Evolutionary conservation across 1,140 invertebrate genomes (phyloP), one percentile per base, ranked within the genome.

Genomic region (Hyles euphorbiae): DNA sequence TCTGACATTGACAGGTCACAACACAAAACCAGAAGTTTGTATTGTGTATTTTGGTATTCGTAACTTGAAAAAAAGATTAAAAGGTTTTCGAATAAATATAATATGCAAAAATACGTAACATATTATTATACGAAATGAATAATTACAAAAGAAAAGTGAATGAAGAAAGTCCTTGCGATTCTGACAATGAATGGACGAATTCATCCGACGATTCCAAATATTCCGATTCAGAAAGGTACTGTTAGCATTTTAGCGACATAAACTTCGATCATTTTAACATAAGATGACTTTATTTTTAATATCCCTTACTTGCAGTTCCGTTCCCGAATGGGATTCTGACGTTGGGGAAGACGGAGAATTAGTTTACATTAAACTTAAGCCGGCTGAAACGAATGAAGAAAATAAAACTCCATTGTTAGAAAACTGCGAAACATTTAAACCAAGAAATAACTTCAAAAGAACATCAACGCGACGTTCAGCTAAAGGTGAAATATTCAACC

Each of bases 261-360:
- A 55, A 8, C 53, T 12, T 52, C 54, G 34, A 10, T 47, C 4
- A 7, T 10, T 22, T 49, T 40, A 40, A 45, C 44, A 53, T 53
- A 40, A 33, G 12, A 43, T 32, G 34, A 33, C 6, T 36, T 43
- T 50, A 56, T 47, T 33, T 56, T 53, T 53, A 54, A 9, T 55
- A 44, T 43, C 44, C 58, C 60, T 43, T 52, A 50, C 44, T 70
- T 70, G 46, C 53, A 92, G 92, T 74, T 92, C 91, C n/a, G 88
- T 91, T 52, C 90, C 90, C 44, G 92, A 93, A 82, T 93, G 92
- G 92, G 92, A 93, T 76, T 89, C 91, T 4, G 90, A 90, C 67
- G 83, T 93, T 32, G 85, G 79, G 52, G 79, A 90, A 48, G 88
- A 86, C 57, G 92, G 92, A 32, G 92, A 93, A 76, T 73, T 93